These are phyloP conservation scores for Dasypus novemcinctus DNA, from an alignment of 2,113 vertebrate species.

Conservation along the genomic window DNA sequence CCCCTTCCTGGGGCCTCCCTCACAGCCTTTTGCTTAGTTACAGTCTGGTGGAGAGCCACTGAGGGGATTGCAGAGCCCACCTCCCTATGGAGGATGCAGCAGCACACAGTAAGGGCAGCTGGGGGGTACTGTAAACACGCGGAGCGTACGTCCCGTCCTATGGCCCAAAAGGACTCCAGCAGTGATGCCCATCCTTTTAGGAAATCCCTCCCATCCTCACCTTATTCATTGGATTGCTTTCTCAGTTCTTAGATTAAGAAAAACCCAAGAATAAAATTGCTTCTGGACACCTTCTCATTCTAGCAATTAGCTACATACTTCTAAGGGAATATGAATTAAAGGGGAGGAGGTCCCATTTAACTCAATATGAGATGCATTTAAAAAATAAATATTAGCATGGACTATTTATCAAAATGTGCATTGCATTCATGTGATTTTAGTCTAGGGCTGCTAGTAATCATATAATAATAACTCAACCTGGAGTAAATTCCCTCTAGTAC, in stretches of 20 bases:
- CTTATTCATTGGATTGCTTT: accelerated
- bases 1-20: neutral
- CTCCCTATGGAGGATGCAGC: accelerated
- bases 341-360: neutral
- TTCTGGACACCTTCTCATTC: accelerated
- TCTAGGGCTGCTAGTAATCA: neutral
- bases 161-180: accelerated
- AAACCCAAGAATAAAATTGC: neutral
- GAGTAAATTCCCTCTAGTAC: neutral
- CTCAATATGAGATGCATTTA: neutral
- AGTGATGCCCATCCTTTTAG: accelerated
- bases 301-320: neutral
- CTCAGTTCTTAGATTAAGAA: neutral
- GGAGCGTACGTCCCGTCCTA: accelerated
- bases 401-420: neutral
- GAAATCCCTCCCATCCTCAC: too few species aligned
- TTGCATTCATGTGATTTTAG: neutral
- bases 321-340: neutral
- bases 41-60: neutral
- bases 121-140: accelerated
- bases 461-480: neutral
- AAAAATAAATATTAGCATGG: neutral
- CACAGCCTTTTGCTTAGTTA: neutral
- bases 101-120: accelerated
- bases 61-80: accelerated